Base-by-base conservation (phyloP, 2,113 vertebrate genomes). In the Paradoxurus hermaphroditus region DNA sequence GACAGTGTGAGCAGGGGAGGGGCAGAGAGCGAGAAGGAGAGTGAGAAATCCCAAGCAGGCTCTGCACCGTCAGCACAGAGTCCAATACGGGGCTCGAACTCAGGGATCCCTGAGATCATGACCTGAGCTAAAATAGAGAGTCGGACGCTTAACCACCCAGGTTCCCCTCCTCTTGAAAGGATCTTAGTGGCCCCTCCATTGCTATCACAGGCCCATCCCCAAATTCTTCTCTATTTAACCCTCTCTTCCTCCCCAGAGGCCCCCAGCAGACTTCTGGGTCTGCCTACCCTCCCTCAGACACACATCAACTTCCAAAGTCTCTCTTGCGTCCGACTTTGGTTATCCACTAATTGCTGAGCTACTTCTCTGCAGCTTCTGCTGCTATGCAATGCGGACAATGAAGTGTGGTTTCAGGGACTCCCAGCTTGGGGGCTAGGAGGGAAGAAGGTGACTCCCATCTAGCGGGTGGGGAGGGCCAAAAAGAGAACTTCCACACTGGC, bases 341-440 rank as follows among this genome's bases (percentile, higher is more conserved):
- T 31, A 11, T 31, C 29, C 3, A 3, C 18, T 31, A 7, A 27
- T 0, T 44, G 68, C 31, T 11, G 59, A 62, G 10, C 19, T 31
- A 27, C 34, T 70, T 29, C 70, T 44, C 7, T 21, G 18, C 39
- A 4, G 8, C 59, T 81, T 67, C 16, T 72, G 39, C 46, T 16
- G 34, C 75, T 5, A 1, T 4, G 16, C 5, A 3, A 34, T 73
- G 1, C 2, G 5, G 29, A 81, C 23, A 65, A 59, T 1, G 36
- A 63, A 19, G 53, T 39, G 46, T 39, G 65, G 27, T 82, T 73
- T 36, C 23, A 51, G 72, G 49, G 67, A 39, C 41, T 86, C 31
- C 53, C 29, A 21, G 1, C 4, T 13, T 49, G 4, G 31, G 39
- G 25, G 0, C 77, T 63, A 25, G 21, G n/a, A 95, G 31, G 13